Percentiles rank a stretch among this genome's conserved stretches.
These are phyloP conservation scores for Criorhina ranunculi DNA, from an alignment of 2,888 invertebrate species.

Conservation along the genomic window DNA sequence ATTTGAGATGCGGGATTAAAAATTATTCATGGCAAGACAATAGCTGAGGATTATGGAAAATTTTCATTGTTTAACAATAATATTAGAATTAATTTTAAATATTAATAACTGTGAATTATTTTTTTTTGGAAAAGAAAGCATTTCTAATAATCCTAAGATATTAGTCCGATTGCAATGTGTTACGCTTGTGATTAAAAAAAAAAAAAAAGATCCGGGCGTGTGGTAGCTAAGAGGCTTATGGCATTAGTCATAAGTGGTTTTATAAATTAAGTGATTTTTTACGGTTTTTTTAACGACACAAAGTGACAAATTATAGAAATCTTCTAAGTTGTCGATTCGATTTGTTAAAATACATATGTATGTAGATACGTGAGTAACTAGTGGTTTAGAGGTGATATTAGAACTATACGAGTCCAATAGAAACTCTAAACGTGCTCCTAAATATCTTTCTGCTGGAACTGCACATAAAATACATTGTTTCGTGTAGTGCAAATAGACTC, in stretches of 20 bases:
- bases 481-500: too few relatives aligned
- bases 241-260: not conserved
- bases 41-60: not conserved
- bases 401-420: too few relatives aligned
- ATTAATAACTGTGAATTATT: not conserved
- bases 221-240: slow-evolving; percentile 8
- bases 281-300: not conserved
- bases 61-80: not conserved
- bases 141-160: not conserved
- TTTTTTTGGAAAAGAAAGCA: slow-evolving; percentile 3
- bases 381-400: too few relatives aligned
- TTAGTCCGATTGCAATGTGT: not conserved
- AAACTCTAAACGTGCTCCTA: too few relatives aligned
- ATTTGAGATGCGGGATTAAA: not conserved
- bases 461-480: too few relatives aligned
- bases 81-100: not conserved
- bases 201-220: not conserved
- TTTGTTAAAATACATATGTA: too few relatives aligned
- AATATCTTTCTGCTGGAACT: too few relatives aligned
- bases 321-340: too few relatives aligned
- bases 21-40: slow-evolving; percentile 2
- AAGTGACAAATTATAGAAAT: too few relatives aligned
- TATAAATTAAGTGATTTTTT: not conserved
- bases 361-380: too few relatives aligned
- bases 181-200: not conserved